Conservation (phyloP, 2,888 invertebrate genomes). For the Drosophila maculinotata region DNA sequence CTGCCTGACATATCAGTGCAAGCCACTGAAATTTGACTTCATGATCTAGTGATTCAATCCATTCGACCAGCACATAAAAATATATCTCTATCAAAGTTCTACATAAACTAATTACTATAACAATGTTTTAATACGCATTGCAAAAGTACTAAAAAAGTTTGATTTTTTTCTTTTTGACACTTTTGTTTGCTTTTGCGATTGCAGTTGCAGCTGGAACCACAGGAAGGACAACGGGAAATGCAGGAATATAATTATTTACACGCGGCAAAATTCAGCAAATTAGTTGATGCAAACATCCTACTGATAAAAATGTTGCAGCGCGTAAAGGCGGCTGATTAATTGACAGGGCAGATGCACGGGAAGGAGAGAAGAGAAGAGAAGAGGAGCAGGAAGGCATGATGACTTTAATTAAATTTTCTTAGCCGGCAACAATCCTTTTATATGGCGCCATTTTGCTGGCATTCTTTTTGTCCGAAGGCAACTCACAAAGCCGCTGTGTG, state of each 20-base stretch:
- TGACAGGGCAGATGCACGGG: constrained; percentile 14
- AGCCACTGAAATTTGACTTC: no score
- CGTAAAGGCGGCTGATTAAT: constrained; percentile 57
- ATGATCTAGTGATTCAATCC: no score
- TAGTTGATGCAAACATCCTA: constrained; percentile 77
- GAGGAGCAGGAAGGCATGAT: constrained; percentile 34
- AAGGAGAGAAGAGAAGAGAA: background rate
- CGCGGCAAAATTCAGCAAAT: constrained; percentile 65
- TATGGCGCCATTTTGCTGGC: constrained; percentile 61
- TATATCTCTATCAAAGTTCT: background rate
- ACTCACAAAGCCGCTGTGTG: constrained; percentile 28
- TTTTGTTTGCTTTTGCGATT: constrained; percentile 1
- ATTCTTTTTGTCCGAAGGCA: constrained; percentile 35
- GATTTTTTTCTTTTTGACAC: background rate
- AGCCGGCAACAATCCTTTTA: constrained; percentile 76
- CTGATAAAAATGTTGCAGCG: constrained; percentile 58
- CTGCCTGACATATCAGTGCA: no score
- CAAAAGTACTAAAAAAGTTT: background rate
- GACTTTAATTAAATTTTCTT: constrained; percentile 78
- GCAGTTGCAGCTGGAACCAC: background rate
- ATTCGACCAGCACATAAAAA: no score
- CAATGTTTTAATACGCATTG: background rate
- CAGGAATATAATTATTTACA: constrained; percentile 64
- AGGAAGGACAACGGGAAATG: constrained; percentile 47
- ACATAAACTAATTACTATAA: background rate